Evolutionary conservation across 2,797 vertebrate genomes (phyloP).

Genomic region (Pitangus sulphuratus): DNA sequence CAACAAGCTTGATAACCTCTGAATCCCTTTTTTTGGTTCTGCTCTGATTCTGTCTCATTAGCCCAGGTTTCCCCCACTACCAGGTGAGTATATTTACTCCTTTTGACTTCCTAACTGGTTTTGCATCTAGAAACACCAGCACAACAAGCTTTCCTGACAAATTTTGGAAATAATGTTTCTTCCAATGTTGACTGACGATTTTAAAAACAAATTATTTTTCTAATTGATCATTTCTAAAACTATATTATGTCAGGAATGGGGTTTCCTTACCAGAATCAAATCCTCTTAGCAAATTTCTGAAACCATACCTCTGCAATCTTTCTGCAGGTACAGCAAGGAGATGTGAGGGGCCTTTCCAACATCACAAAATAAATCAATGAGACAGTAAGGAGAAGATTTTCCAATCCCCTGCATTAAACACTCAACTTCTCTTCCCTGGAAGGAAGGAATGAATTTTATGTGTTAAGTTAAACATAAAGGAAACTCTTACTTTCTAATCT

Average conservation of each 20-base stretch:
- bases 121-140: not conserved
- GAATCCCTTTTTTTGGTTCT: not conserved
- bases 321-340: not conserved
- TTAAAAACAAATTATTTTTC: not conserved
- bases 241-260: not conserved
- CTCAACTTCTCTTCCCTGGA: not conserved
- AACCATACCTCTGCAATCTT: not conserved
- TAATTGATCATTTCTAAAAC: not conserved
- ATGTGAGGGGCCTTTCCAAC: not conserved
- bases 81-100: not conserved
- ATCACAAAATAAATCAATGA: not conserved
- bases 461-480: slow-evolving; percentile 23
- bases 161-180: not conserved
- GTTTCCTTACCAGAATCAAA: not conserved
- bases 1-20: not conserved
- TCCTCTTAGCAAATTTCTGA: not conserved
- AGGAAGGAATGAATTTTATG: not conserved
- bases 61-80: not conserved
- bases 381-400: not conserved
- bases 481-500: slow-evolving; percentile 1
- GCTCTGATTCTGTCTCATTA: not conserved
- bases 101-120: not conserved
- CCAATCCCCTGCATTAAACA: not conserved
- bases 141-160: not conserved
- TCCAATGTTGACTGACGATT: not conserved